Conservation (phyloP, 2,888 invertebrate species). For the Leptinotarsa tumamoca region DNA sequence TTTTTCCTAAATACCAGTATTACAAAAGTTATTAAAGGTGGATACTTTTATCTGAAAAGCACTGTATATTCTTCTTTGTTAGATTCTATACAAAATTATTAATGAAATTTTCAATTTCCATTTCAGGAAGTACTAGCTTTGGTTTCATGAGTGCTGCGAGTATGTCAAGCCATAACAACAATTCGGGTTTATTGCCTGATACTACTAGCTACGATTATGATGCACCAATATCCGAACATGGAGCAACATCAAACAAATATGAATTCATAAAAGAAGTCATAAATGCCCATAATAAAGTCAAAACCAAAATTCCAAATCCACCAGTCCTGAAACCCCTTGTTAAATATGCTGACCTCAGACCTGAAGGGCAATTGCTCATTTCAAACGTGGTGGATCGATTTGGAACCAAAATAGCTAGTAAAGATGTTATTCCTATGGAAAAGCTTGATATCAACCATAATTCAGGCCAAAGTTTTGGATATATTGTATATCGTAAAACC, state of each 20-base stretch:
- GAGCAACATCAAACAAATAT: conserved; percentile 90
- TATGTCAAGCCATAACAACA: conserved; percentile 62
- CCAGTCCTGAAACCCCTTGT: conserved; percentile 70
- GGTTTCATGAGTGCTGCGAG: conserved; percentile 40
- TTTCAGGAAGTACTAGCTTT: conserved; percentile 23
- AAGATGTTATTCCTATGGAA: conserved; percentile 59
- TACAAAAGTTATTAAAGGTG: no score
- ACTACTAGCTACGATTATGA: conserved; percentile 80
- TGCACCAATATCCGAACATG: conserved; percentile 89
- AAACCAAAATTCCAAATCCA: conserved; percentile 59
- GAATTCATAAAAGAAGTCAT: conserved; percentile 73
- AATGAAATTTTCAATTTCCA: background rate
- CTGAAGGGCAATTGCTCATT: conserved; percentile 28
- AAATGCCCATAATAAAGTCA: conserved; percentile 57
- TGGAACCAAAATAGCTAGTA: conserved; percentile 52
- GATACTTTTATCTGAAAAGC: no score
- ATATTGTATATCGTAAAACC: conserved; percentile 68
- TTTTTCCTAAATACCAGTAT: no score
- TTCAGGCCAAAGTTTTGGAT: conserved; percentile 71
- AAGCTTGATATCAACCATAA: conserved; percentile 61
- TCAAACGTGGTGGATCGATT: conserved; percentile 19
- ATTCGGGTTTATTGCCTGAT: conserved; percentile 70
- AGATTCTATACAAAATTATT: no score
- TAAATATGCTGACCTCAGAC: conserved; percentile 46
- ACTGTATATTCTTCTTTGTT: no score